Percentiles rank a stretch among this genome's conserved stretches.
phyloP scores from a whole-genome alignment of 2,888 invertebrate species.

The Hylaea fasciaria region DNA sequence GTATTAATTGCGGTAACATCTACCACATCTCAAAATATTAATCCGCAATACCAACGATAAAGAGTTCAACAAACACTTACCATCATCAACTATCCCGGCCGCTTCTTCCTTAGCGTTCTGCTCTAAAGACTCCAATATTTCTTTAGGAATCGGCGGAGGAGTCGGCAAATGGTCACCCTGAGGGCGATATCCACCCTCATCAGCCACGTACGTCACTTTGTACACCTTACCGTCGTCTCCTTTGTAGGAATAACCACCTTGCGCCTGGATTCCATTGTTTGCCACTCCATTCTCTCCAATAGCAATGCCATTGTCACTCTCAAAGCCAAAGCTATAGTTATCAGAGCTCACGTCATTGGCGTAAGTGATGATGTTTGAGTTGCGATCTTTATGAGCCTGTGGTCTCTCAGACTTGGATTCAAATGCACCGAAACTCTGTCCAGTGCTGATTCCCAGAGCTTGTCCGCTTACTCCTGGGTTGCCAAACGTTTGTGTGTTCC shows the following conservation, averaged over 20 bases:
- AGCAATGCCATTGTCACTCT: slow-evolving; percentile 74
- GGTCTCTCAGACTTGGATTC: slow-evolving; percentile 51
- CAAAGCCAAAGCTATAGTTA: slow-evolving; percentile 66
- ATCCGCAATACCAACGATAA: not conserved
- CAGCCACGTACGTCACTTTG: slow-evolving; percentile 73
- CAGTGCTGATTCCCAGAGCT: slow-evolving; percentile 9
- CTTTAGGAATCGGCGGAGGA: slow-evolving; percentile 71
- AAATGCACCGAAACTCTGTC: slow-evolving; percentile 29
- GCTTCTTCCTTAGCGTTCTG: slow-evolving; percentile 74
- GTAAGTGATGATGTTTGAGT: slow-evolving; percentile 61
- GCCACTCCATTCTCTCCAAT: slow-evolving; percentile 68
- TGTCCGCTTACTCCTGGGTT: slow-evolving; percentile 21
- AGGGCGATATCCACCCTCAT: slow-evolving; percentile 69
- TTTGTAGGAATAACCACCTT: slow-evolving; percentile 72
- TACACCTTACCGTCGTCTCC: slow-evolving; percentile 75
- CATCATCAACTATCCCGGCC: slow-evolving; percentile 70
- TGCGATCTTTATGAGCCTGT: slow-evolving; percentile 60
- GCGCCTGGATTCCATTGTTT: slow-evolving; percentile 64
- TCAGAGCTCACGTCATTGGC: slow-evolving; percentile 64
- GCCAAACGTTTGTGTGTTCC: slow-evolving; percentile 29
- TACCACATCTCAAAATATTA: too few species aligned
- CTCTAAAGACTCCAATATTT: slow-evolving; percentile 69
- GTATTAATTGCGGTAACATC: too few species aligned
- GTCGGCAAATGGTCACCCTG: slow-evolving; percentile 72
- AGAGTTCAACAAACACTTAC: slow-evolving; percentile 53